These are phyloP conservation scores for Oophaga pumilio DNA, from an alignment of 2,113 vertebrate genomes.

Conservation along the genomic window DNA sequence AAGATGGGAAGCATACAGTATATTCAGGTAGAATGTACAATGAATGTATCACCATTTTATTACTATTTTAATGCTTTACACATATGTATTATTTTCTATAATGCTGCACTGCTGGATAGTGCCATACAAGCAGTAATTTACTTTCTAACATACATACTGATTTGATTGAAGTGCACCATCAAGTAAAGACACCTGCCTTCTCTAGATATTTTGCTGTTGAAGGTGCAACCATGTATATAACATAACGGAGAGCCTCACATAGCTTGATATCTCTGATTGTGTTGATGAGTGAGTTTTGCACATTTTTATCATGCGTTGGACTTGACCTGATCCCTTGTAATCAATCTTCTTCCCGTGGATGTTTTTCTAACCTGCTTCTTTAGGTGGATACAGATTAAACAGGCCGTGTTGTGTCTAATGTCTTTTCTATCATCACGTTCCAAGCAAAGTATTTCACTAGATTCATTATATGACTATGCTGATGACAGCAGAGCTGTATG, in stretches of 20 bases:
- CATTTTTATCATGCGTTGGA: neutral
- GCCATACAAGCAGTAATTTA: neutral
- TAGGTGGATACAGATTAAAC: neutral
- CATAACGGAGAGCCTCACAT: neutral
- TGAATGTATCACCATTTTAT: neutral
- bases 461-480: neutral
- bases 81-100: neutral
- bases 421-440: neutral
- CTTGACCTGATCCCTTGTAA: neutral
- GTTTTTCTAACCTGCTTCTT: neutral
- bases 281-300: neutral
- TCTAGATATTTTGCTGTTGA: neutral
- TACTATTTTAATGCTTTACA: neutral
- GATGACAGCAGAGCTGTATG: neutral
- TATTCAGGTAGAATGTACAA: neutral
- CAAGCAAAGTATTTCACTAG: neutral
- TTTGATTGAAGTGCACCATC: neutral
- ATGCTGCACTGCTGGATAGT: neutral
- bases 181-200: neutral
- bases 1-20: neutral
- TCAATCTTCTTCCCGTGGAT: neutral
- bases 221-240: neutral
- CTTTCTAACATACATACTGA: neutral
- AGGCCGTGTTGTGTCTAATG: neutral
- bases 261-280: neutral